Conservation (phyloP, 2,888 invertebrate genomes). For the Campopleginae sp. region DNA sequence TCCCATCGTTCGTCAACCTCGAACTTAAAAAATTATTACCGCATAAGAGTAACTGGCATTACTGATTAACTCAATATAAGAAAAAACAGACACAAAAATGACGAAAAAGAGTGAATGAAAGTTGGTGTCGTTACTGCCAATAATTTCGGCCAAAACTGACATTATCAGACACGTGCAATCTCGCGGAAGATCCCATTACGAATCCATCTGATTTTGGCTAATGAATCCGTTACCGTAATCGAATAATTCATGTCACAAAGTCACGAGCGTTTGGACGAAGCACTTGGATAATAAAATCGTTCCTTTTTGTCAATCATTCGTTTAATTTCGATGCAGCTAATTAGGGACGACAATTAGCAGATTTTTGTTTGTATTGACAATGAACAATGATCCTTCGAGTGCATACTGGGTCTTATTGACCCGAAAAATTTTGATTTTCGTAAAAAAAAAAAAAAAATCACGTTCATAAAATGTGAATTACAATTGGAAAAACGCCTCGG, state of each 20-base stretch:
- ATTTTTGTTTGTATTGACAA: too few species aligned
- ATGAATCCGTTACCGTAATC: background rate
- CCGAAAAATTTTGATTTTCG: too few species aligned
- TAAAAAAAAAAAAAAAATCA: too few species aligned
- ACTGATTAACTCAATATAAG: background rate
- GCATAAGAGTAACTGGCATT: background rate
- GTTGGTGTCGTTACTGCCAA: too few species aligned
- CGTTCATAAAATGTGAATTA: too few species aligned
- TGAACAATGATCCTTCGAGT: too few species aligned
- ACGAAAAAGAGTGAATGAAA: background rate
- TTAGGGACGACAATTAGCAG: too few species aligned
- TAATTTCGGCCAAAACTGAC: background rate
- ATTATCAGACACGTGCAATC: background rate
- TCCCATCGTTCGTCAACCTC: conserved; percentile 55
- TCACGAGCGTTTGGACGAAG: background rate
- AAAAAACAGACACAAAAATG: background rate
- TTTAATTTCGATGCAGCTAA: background rate
- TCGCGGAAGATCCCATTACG: background rate
- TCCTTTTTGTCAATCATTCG: background rate
- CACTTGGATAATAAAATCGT: background rate
- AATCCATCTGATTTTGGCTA: background rate
- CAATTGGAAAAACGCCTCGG: too few species aligned
- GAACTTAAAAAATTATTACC: background rate
- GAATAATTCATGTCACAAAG: background rate
- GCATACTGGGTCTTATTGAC: too few species aligned